phyloP scores from a whole-genome alignment of 2,113 vertebrate genomes.

The Onychorhynchus coronatus region DNA sequence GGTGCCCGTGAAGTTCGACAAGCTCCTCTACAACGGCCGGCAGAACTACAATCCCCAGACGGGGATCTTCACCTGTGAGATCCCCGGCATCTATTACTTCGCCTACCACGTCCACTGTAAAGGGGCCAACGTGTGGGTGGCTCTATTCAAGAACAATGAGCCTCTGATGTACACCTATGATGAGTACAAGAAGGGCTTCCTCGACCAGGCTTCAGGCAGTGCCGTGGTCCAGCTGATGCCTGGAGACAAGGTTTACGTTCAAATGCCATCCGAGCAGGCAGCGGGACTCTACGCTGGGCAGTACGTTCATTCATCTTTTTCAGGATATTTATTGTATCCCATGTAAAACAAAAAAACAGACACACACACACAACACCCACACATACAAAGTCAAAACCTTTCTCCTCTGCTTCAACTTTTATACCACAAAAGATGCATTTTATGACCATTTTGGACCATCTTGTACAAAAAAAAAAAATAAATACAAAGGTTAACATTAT shows the following conservation, averaged over 20 bases:
- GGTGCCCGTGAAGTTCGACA: slow-evolving; percentile 91
- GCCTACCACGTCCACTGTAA: slow-evolving; percentile 96
- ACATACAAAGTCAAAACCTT: slow-evolving; percentile 2
- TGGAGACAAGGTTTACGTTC: slow-evolving; percentile 89
- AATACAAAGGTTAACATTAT: slow-evolving; percentile 53
- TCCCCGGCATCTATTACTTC: slow-evolving; percentile 96
- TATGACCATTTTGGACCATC: slow-evolving; percentile 67
- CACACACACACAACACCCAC: neutral
- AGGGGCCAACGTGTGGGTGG: slow-evolving; percentile 94
- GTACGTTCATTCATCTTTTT: slow-evolving; percentile 96
- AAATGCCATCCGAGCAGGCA: slow-evolving; percentile 95
- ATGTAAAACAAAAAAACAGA: slow-evolving; percentile 76
- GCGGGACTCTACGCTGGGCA: slow-evolving; percentile 94
- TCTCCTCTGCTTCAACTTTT: slow-evolving; percentile 65
- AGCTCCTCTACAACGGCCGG: slow-evolving; percentile 91
- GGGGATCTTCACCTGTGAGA: slow-evolving; percentile 91
- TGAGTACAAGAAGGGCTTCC: slow-evolving; percentile 93
- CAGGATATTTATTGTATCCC: slow-evolving; percentile 95
- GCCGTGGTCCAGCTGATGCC: slow-evolving; percentile 86
- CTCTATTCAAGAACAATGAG: slow-evolving; percentile 93
- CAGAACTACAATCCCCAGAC: slow-evolving; percentile 95
- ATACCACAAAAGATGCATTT: slow-evolving; percentile 70
- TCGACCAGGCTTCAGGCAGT: slow-evolving; percentile 96
- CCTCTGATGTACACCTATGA: slow-evolving; percentile 98
- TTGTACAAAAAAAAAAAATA: slow-evolving; percentile 61